Evolutionary conservation across 2,888 invertebrate species (phyloP), one percentile per base, ranked within the genome.

Genomic region (Lypha dubia): DNA sequence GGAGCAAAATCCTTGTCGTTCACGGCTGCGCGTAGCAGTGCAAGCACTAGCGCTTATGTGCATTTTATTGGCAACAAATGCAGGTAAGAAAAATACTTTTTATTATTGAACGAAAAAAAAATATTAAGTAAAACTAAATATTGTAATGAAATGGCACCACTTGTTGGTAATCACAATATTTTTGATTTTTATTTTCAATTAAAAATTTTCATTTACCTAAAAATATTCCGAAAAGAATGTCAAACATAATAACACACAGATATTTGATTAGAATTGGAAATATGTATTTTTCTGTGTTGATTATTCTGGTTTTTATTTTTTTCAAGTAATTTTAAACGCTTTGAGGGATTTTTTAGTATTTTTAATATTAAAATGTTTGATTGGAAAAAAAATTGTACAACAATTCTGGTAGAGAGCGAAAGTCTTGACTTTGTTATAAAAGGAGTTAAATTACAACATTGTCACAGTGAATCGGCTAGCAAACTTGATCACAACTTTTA

Each of bases 71-170:
- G 84, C 24, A 51, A 49, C 67, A 24, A 83, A 76, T 77, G 75
- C 87, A 77, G 87, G 87, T 87, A 22, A 87, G 83, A 24, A 49
- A 24, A 76, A 13, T 24, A 9, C 11, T 22, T 0, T 1, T 24
- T 51, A 1, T 0, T 6, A 22, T 51, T 22, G 11, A 22, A 35
- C 20, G 1, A 28, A 28, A 28, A 28, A n/a, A n/a, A n/a, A n/a
- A n/a, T n/a, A 28, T 28, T 28, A 28, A 28, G 9, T 9, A 35
- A 46, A 17, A 46, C 20, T 13, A 51, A 51, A 51, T 51, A 51
- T 51, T 51, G 2, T 13, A 51, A 20, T 6, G 17, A 62, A 67
- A 56, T 68, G 58, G 53, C 49, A 53, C 56, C 32, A 56, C 67
- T 51, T 67, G 6, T 49, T 51, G 51, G 49, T 51, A 67, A 49